Conservation (phyloP, 2,113 vertebrate species). For the Noctilio leporinus region DNA sequence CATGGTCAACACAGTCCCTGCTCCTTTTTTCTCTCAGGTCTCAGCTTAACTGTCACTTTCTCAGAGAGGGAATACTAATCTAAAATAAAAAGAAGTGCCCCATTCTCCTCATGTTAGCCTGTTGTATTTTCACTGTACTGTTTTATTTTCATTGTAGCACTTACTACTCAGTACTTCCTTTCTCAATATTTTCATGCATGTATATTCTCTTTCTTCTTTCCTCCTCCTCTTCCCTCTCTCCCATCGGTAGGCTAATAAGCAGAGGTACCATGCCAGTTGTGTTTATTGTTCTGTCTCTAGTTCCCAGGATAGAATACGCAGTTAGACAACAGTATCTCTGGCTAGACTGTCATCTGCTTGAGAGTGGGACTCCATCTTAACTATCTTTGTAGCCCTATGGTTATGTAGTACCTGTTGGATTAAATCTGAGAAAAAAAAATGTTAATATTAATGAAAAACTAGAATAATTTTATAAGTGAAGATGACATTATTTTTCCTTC, state of each 20-base stretch:
- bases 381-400: not conserved
- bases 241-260: not conserved
- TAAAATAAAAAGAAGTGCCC: not conserved
- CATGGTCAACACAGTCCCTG: not conserved
- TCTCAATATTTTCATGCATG: not conserved
- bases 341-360: not conserved
- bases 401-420: not conserved
- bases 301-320: not conserved
- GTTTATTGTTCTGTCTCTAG: not conserved
- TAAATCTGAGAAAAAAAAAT: not conserved
- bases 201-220: not conserved
- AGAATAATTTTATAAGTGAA: not conserved
- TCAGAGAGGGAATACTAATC: not conserved
- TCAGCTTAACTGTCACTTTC: not conserved
- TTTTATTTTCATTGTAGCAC: not conserved
- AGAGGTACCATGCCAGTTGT: not conserved
- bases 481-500: not conserved
- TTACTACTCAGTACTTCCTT: not conserved
- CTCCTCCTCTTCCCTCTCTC: not conserved
- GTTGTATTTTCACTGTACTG: not conserved
- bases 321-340: not conserved
- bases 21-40: not conserved
- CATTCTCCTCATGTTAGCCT: not conserved
- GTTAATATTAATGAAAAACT: not conserved
- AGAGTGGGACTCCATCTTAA: not conserved